Conservation (phyloP, 2,113 vertebrate genomes). For the Alces alces region DNA sequence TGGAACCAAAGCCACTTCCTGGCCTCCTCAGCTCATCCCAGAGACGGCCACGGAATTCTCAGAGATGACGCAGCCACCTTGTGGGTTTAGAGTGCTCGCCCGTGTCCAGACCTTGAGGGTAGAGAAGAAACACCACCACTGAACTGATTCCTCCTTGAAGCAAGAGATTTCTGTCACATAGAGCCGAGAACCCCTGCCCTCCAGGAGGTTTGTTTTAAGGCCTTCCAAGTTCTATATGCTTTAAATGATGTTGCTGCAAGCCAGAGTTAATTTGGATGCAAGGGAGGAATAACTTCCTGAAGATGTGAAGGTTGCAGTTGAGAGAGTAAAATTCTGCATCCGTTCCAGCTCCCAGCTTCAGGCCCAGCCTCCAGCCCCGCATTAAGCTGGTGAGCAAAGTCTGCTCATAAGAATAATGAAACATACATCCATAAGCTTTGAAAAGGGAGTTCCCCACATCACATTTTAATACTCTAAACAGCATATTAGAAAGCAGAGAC, state of each 20-base stretch:
- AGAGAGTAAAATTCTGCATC: neutral
- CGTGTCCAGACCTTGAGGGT: neutral
- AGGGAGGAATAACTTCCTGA: neutral
- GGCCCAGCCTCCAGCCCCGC: neutral
- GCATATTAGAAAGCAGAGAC: neutral
- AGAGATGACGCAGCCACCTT: neutral
- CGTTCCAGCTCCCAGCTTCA: neutral
- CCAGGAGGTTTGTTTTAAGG: neutral
- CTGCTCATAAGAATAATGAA: neutral
- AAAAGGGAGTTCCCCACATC: neutral
- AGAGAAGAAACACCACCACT: neutral
- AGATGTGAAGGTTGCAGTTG: neutral
- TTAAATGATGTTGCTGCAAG: neutral
- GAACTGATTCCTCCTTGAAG: neutral
- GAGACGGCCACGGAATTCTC: neutral
- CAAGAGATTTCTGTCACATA: neutral
- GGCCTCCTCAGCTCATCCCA: neutral
- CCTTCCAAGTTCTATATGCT: neutral
- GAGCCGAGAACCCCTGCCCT: neutral
- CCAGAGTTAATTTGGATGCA: neutral
- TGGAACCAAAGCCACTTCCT: conserved; percentile 5
- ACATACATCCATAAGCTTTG: neutral
- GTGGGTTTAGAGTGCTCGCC: neutral
- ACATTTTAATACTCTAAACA: neutral
- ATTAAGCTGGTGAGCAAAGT: neutral